Base-by-base conservation (phyloP, 2,888 invertebrate species). In the Dicyrtoma fusca region DNA sequence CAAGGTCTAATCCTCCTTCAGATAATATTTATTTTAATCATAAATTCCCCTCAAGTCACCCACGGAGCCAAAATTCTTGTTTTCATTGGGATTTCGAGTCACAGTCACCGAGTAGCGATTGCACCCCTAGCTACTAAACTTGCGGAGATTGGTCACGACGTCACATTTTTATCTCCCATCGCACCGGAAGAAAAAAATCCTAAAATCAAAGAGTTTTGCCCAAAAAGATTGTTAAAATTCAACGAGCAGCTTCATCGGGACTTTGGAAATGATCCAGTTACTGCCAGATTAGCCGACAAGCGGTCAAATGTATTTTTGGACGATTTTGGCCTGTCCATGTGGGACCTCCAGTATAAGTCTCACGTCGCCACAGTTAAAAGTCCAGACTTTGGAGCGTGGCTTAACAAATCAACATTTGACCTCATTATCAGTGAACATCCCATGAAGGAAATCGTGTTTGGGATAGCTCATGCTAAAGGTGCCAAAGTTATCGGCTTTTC, bases 381-480 rank as follows among this genome's bases (percentile, higher is more conserved):
- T 23, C 42, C 34, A 8, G 61, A 61, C 14, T 34, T 61, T 19
- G 1, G 14, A 11, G n/a, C 3, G n/a, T 61, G 61, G 61, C 13
- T 61, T 2, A 34, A 61, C 13, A 61, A 1, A 6, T n/a, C 61
- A 1, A 14, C 26, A 11, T 61, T 61, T 61, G 61, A 61, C n/a
- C 42, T 61, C 13, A 34, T 61, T n/a, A 61, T 61, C 26, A 19
- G 11, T 4, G 61, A 61, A 11, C 61, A 61, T 61, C 44, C 44
- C 1, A 19, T 19, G 4, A 61, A 61, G 26, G 61, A 61, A 17
- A 42, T 19, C n/a, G 19, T 34, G 1, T 34, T 42, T 17, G 42
- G 42, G 17, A 19, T 61, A 3, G 61, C 61, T 1, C 19, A 42
- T 61, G 11, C 3, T 3, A 34, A 2, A 1, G 42, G 42, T 11